Percentiles rank a stretch among this genome's conserved stretches.
These are phyloP conservation scores for Eristalis arbustorum DNA, from an alignment of 2,888 invertebrate species.

Conservation along the genomic window DNA sequence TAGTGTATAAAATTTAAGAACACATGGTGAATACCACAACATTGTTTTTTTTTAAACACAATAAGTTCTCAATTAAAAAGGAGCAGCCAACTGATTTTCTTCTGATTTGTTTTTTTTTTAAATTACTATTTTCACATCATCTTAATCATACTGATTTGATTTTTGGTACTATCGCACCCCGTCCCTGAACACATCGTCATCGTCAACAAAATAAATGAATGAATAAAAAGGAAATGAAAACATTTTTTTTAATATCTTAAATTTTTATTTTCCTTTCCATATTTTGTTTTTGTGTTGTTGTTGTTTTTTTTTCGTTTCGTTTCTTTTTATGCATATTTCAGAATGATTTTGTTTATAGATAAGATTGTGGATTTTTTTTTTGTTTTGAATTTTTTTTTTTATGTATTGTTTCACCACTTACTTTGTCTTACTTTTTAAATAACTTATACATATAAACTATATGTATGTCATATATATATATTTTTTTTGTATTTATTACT, in stretches of 20 bases:
- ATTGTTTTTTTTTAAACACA: too few relatives aligned
- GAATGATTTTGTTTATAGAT: conserved; percentile 59
- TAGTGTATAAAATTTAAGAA: conserved; percentile 7
- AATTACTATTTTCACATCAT: conserved; percentile 9
- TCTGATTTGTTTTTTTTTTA: conserved; percentile 31
- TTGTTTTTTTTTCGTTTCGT: background rate
- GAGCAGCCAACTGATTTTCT: conserved; percentile 47
- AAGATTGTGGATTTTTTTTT: conserved; percentile 48
- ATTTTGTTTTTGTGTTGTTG: conserved; percentile 16
- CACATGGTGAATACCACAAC: conserved; percentile 19
- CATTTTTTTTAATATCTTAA: conserved; percentile 70
- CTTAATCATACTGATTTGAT: conserved; percentile 24
- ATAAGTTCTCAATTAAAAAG: background rate
- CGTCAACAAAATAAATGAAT: conserved; percentile 28
- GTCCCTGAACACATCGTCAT: conserved; percentile 24
- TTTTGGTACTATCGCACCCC: background rate
- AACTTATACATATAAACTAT: conserved; percentile 65
- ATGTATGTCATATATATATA: conserved; percentile 57
- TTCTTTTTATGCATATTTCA: conserved; percentile 52
- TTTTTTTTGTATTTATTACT: conserved; percentile 46
- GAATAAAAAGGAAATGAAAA: conserved; percentile 55
- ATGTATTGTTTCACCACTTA: background rate
- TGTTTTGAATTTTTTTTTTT: conserved; percentile 29
- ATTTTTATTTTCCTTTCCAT: conserved; percentile 70
- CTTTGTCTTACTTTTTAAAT: conserved; percentile 32